Evolutionary conservation across 2,113 vertebrate genomes (phyloP).

Genomic region (Dipodomys ordii): DNA sequence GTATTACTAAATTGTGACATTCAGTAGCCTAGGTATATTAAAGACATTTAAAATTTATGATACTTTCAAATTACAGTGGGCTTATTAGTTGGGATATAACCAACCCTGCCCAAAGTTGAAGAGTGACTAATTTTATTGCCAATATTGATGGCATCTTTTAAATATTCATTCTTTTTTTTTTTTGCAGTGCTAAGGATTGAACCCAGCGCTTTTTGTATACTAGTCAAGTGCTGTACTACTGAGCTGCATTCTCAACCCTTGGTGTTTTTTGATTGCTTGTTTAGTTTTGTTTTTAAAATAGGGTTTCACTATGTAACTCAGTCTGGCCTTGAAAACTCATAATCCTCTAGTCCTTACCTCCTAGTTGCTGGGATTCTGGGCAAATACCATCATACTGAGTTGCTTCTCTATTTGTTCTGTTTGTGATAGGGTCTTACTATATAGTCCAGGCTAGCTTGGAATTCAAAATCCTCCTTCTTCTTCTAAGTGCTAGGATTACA

Average conservation of each 20-base stretch:
- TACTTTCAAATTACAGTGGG: neutral
- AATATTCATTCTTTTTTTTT: neutral
- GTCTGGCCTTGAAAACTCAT: neutral
- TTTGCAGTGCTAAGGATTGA: no score
- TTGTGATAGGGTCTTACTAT: neutral
- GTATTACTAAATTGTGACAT: neutral
- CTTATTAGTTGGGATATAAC: neutral
- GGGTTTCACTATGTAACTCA: neutral
- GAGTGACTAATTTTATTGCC: slow-evolving; percentile 15
- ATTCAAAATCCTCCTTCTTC: neutral
- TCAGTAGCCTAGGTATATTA: neutral
- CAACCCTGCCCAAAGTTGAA: neutral
- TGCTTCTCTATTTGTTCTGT: neutral
- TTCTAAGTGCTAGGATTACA: neutral
- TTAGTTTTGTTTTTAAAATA: neutral
- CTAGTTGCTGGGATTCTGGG: neutral
- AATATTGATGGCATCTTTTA: neutral
- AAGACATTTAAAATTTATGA: neutral
- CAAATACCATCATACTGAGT: neutral
- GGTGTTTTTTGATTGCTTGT: no score
- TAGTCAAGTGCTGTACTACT: no score
- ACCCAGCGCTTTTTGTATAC: no score
- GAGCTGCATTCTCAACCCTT: neutral
- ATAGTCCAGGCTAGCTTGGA: neutral
- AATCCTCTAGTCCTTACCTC: neutral